Base-by-base conservation (phyloP, 2,797 vertebrate genomes). In the Macropodus opercularis region DNA sequence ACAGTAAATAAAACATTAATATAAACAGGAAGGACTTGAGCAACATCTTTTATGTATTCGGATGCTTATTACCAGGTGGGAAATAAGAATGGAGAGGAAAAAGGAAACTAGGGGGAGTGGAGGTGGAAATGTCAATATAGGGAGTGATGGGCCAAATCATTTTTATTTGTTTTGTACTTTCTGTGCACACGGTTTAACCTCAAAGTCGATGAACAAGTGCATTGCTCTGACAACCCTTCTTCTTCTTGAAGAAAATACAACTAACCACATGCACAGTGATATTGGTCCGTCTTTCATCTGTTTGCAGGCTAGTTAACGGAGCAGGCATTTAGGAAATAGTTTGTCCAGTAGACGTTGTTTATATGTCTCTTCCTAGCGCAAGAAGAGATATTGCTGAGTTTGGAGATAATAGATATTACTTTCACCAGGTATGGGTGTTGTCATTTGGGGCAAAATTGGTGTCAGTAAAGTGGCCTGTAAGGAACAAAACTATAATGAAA, bases 1-100 rank as follows among this genome's bases (percentile, higher is more conserved):
- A 91, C 92, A 92, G 90, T 93, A 93, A 93, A 93, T 93, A 93
- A 92, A 93, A 92, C 92, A 93, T 93, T 91, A 91, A 92, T 92
- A 91, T 92, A 92, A 91, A 92, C 89, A 92, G 88, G 89, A 88
- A 91, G 70, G 81, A 86, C 79, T 91, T 88, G 81, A 92, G 89
- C 82, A 89, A 85, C 72, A 83, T 89, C 69, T 88, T 87, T 89
- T 92, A 90, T 92, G 85, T 87, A 91, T 92, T 91, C 90, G 87
- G 86, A 76, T 87, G 69, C 86, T 89, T 91, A 90, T 90, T 92
- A 88, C 79, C 77, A 84, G 80, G 44, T 41, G 78, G 88, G 83
- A 90, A 90, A 87, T 85, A 80, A 69, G 62, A 38, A 77, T 56
- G 51, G 57, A n/a, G 59, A 51, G 56, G 65, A n/a, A 64, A 56